Base-by-base conservation (phyloP, 2,113 vertebrate species). In the Mus pahari region DNA sequence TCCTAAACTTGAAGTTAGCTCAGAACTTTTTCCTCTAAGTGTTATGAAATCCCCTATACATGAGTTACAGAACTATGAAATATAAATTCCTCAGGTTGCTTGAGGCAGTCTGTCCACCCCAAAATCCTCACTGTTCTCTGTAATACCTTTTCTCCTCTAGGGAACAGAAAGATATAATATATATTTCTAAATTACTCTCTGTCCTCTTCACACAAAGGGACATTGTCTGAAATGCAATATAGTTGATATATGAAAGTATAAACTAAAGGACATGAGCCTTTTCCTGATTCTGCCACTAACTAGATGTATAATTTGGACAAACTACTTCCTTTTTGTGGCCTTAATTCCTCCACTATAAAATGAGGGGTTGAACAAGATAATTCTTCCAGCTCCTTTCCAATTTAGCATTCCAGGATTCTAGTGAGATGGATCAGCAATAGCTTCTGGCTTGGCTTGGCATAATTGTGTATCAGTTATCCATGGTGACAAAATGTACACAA, bases 301-400 rank as follows among this genome's bases (percentile, higher is more conserved):
- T 90, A 71, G 45, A 91, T 86, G 13, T 79, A 86, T 89, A 94
- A 92, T 87, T 87, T 94, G 70, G 48, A 89, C 31, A 94, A 87
- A 75, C 26, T 92, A 75, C 68, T 95, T 93, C 71, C 39, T 91
- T 73, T 93, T 73, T 68, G 19, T 78, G 70, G 26, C 22, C 26
- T 31, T 94, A 83, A 75, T 89, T 89, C 8, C n/a, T 73, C 36
- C 89, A 84, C n/a, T 90, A 22, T 96, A 95, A 94, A 96, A 66
- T 94, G 82, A 92, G 16, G 75, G 11, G 28, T 96, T 92, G 73
- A 73, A 81, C 39, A 64, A 95, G 33, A 86, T 90, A 94, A 86
- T 96, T 11, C 6, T 81, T 86, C 28, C 77, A 68, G 68, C 5
- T 91, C 1, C 45, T 17, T 91, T 91, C 78, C 88, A 96, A 92